A percentile compares a stretch with the other conserved stretches of the same genome.
These are phyloP conservation scores for Drosophila chauvacae DNA, from an alignment of 1,140 invertebrate genomes.

Conservation along the genomic window DNA sequence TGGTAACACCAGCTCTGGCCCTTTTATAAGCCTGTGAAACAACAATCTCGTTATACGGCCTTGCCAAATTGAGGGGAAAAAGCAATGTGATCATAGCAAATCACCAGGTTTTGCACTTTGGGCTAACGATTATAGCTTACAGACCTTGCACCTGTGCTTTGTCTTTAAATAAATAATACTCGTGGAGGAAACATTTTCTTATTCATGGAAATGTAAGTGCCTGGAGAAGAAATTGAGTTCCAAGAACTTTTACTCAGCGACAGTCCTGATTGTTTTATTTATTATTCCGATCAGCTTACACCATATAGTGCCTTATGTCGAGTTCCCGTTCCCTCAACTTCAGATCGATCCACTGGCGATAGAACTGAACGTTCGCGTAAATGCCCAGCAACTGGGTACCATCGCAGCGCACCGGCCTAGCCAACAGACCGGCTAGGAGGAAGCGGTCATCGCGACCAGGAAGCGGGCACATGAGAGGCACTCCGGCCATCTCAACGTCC, in stretches of 20 bases:
- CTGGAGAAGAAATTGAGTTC: neutral
- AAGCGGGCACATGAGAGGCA: slow-evolving; percentile 61
- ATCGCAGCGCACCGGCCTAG: slow-evolving; percentile 51
- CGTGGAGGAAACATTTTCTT: neutral
- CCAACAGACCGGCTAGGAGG: slow-evolving; percentile 53
- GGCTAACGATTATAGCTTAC: neutral
- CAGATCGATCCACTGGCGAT: slow-evolving; percentile 62
- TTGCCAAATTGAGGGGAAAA: neutral
- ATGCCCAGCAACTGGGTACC: slow-evolving; percentile 56
- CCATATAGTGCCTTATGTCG: slow-evolving; percentile 64
- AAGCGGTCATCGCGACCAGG: slow-evolving; percentile 46
- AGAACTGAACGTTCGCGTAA: slow-evolving; percentile 55
- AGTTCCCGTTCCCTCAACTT: slow-evolving; percentile 56
- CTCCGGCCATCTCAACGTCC: slow-evolving; percentile 38
- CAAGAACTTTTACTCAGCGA: neutral
- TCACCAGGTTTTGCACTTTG: no score
- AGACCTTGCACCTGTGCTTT: neutral
- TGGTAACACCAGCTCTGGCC: no score
- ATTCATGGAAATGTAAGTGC: neutral
- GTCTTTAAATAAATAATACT: no score
- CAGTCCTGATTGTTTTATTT: neutral
- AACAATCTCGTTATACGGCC: neutral
- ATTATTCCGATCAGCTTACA: neutral
- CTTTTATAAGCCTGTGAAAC: slow-evolving; percentile 3
- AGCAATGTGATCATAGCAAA: neutral